phyloP scores from a whole-genome alignment of 23 tunicate species.

The Trididemnum miniatum region DNA sequence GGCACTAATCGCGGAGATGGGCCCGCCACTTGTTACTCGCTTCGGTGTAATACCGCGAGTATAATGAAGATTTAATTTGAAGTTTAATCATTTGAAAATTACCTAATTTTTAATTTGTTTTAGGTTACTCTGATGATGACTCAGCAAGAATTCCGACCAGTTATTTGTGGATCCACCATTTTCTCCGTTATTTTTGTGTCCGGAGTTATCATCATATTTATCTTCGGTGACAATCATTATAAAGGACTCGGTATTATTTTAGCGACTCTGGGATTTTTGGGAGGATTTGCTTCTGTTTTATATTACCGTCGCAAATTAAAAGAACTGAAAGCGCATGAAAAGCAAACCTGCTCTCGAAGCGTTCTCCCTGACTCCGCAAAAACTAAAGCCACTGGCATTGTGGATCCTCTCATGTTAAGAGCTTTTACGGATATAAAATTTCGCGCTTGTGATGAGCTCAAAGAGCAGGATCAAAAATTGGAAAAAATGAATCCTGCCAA shows the following conservation, averaged over 20 bases:
- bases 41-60: neutral
- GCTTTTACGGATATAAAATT: conserved; percentile 2
- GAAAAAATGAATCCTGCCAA: neutral
- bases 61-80: neutral
- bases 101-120: neutral
- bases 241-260: conserved; percentile 12
- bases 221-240: neutral
- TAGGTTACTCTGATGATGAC: neutral
- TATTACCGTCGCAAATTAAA: neutral
- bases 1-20: neutral
- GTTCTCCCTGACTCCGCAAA: neutral
- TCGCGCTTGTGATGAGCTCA: conserved; percentile 16
- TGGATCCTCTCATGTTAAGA: conserved; percentile 14
- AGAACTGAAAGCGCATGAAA: neutral
- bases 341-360: neutral
- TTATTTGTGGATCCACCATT: neutral
- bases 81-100: neutral
- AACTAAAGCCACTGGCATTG: neutral
- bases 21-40: neutral
- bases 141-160: neutral
- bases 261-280: neutral
- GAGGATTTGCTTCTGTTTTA: neutral
- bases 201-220: neutral
- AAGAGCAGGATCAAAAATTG: neutral
- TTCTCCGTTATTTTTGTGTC: neutral